phyloP scores from a whole-genome alignment of 2,888 invertebrate species.

The Eurytoma californica region DNA sequence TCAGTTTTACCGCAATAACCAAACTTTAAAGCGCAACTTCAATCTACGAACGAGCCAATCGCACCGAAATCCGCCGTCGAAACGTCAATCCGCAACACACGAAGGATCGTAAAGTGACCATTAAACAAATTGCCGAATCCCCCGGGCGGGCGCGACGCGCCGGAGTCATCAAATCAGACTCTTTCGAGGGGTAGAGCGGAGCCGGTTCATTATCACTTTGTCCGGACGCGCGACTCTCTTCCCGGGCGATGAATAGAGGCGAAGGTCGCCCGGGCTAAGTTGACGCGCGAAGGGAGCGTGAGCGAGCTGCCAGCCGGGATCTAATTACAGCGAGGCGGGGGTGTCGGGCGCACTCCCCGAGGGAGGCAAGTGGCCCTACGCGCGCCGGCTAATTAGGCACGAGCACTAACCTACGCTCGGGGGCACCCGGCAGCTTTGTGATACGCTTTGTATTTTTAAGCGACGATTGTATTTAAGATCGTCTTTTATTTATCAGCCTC shows the following conservation, averaged over 20 bases:
- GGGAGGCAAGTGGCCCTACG: slow-evolving; percentile 35
- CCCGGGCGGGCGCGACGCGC: not conserved
- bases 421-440: too few species aligned
- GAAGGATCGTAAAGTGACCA: too few species aligned
- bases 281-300: slow-evolving; percentile 63
- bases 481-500: too few species aligned
- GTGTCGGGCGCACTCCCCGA: slow-evolving; percentile 52
- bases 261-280: slow-evolving; percentile 55
- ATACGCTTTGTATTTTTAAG: too few species aligned
- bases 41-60: too few species aligned
- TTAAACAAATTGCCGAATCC: slow-evolving; percentile 33
- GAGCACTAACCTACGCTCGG: too few species aligned
- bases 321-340: slow-evolving; percentile 67
- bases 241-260: slow-evolving; percentile 26
- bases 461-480: too few species aligned
- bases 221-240: slow-evolving; percentile 9
- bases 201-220: slow-evolving; percentile 55
- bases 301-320: slow-evolving; percentile 63
- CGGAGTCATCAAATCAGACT: slow-evolving; percentile 12
- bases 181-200: not conserved
- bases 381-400: slow-evolving; percentile 67
- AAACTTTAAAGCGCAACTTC: too few species aligned
- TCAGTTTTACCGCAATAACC: too few species aligned
- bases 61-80: too few species aligned
- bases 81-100: too few species aligned